These are phyloP conservation scores for Cynaeus angustus DNA, from an alignment of 2,888 invertebrate species.

Conservation along the genomic window DNA sequence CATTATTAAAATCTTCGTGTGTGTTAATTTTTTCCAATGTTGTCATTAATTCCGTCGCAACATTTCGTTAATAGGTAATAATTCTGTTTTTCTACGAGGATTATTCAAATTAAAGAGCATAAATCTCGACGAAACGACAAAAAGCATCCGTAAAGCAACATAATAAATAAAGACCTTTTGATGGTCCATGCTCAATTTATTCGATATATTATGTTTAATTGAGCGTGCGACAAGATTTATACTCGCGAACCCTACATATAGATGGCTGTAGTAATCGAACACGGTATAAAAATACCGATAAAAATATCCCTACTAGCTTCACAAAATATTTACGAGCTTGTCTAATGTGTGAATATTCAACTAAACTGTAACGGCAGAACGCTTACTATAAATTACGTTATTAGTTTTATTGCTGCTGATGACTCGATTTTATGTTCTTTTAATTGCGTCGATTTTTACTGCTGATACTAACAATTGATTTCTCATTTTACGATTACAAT, in stretches of 20 bases:
- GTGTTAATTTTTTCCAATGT: constrained; percentile 20
- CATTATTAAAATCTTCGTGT: constrained; percentile 27
- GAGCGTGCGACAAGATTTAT: constrained; percentile 70
- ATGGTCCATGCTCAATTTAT: constrained; percentile 69
- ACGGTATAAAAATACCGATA: constrained; percentile 58
- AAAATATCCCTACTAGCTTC: constrained; percentile 49
- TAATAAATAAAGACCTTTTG: constrained; percentile 65
- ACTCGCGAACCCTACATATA: constrained; percentile 58
- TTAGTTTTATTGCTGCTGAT: constrained; percentile 44
- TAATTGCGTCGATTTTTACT: constrained; percentile 48
- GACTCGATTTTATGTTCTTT: constrained; percentile 46
- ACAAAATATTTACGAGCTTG: constrained; percentile 48
- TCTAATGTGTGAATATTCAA: constrained; percentile 51
- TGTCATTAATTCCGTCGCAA: constrained; percentile 22
- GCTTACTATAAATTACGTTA: constrained; percentile 42
- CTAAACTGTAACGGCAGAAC: constrained; percentile 19
- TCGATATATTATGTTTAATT: constrained; percentile 70
- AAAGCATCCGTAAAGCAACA: constrained; percentile 61
- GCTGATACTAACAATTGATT: constrained; percentile 1
- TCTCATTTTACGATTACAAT: constrained; percentile 7
- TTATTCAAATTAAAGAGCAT: constrained; percentile 60
- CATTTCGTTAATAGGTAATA: constrained; percentile 27
- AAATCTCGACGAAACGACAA: constrained; percentile 58
- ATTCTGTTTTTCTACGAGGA: constrained; percentile 31
- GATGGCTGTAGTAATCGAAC: constrained; percentile 55